Evolutionary conservation across 2,113 vertebrate species (phyloP).

Genomic region (Myodes glareolus): DNA sequence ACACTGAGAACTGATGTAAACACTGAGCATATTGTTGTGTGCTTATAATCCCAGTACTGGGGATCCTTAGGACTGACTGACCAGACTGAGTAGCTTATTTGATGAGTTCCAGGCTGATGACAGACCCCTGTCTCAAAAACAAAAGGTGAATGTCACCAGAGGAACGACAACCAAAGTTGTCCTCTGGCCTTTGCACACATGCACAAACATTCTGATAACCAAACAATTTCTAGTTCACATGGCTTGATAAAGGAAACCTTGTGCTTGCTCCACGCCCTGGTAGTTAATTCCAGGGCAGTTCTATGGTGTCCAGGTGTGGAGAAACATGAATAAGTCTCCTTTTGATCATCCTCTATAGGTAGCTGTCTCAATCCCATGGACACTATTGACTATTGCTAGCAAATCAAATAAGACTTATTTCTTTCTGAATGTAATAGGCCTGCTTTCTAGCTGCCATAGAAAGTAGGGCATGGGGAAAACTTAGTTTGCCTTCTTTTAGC

Average conservation of each 20-base stretch:
- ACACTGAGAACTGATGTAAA: too few relatives aligned
- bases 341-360: background rate
- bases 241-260: background rate
- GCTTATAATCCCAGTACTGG: background rate
- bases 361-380: background rate
- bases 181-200: background rate
- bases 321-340: background rate
- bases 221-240: background rate
- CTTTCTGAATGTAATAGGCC: background rate
- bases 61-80: background rate
- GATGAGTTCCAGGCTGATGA: background rate
- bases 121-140: background rate
- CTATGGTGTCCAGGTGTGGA: background rate
- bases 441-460: conserved; percentile 53
- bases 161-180: background rate
- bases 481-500: conserved; percentile 46
- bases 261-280: background rate
- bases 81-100: background rate
- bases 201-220: background rate
- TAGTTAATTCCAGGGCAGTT: background rate
- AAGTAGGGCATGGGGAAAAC: conserved; percentile 61
- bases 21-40: background rate
- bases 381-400: background rate
- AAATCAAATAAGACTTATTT: conserved; percentile 49
- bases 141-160: background rate